Evolutionary conservation across 2,797 vertebrate species (phyloP), one percentile per base, ranked within the genome.

Genomic region (Prunella strophiata): DNA sequence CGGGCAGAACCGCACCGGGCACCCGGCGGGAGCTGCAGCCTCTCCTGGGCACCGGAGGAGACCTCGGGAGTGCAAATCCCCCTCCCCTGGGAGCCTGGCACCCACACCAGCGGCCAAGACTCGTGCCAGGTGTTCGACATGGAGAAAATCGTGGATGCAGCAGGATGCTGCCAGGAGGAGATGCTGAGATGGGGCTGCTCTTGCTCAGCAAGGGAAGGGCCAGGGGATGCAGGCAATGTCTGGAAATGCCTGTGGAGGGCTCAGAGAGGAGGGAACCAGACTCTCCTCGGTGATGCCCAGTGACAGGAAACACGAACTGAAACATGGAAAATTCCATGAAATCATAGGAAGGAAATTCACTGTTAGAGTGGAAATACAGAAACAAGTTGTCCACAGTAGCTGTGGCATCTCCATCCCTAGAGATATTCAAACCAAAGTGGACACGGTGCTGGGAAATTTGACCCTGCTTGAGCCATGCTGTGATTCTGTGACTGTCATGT

Each of bases 61-160:
- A 73, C 13, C 82, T n/a, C 7, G 17, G 36, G 2, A 15, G 0
- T 0, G 16, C 30, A 43, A 58, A 26, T 3, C 43, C 22, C 13
- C 7, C 23, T 66, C 3, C 9, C 30, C 74, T 6, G 1, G 11
- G 10, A 51, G 38, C 18, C 38, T 32, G n/a, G 65, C 42, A 29
- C 6, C 27, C n/a, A 1, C 3, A 9, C 7, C 10, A 30, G 57
- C 45, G 70, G 10, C 8, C 1, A 7, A 9, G 5, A 0, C 7
- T 26, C 25, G 0, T 5, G 17, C 4, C 8, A 1, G 1, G 14
- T 1, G 7, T 55, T 62, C 23, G 20, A 13, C 8, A 0, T 0
- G 3, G 63, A 8, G 55, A 9, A 66, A 54, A 80, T 15, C 76
- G 3, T 0, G 15, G 65, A 19, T 13, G 71, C 16, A 14, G 38